Percentiles rank a stretch among this genome's conserved stretches.
Evolutionary conservation across 1,140 invertebrate genomes (phyloP).

Genomic region (Zophobas morio): DNA sequence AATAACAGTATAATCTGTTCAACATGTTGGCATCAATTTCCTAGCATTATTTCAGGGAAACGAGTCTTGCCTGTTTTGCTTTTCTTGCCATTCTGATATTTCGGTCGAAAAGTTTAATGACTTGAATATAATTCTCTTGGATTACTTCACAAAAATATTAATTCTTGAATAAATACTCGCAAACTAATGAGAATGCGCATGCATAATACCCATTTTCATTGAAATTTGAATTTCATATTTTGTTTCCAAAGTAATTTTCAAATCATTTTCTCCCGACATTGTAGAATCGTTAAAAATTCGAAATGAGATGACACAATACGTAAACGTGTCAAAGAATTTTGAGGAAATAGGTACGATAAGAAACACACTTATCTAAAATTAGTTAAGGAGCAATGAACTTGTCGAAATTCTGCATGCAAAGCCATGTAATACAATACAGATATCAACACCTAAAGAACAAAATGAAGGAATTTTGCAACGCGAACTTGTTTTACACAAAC

Average conservation of each 20-base stretch:
- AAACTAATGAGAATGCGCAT: constrained; percentile 31
- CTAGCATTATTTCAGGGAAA: not conserved
- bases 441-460: no score
- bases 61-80: not conserved
- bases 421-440: not conserved
- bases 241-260: constrained; percentile 19
- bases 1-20: constrained; percentile 11
- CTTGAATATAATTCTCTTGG: constrained; percentile 7
- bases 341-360: constrained; percentile 43
- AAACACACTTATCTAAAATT: constrained; percentile 40
- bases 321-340: not conserved
- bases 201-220: constrained; percentile 22
- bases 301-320: constrained; percentile 23
- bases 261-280: not conserved
- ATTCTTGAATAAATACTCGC: constrained; percentile 21
- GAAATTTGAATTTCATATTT: constrained; percentile 27
- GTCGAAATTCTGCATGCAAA: constrained; percentile 19
- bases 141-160: constrained; percentile 8
- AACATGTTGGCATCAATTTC: constrained; percentile 1
- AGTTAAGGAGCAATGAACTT: constrained; percentile 42
- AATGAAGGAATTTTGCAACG: no score
- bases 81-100: not conserved
- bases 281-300: constrained; percentile 13
- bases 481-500: no score
- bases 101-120: constrained; percentile 7